Base-by-base conservation (phyloP, 1,140 invertebrate species). In the Ceratosolen solmsi region DNA sequence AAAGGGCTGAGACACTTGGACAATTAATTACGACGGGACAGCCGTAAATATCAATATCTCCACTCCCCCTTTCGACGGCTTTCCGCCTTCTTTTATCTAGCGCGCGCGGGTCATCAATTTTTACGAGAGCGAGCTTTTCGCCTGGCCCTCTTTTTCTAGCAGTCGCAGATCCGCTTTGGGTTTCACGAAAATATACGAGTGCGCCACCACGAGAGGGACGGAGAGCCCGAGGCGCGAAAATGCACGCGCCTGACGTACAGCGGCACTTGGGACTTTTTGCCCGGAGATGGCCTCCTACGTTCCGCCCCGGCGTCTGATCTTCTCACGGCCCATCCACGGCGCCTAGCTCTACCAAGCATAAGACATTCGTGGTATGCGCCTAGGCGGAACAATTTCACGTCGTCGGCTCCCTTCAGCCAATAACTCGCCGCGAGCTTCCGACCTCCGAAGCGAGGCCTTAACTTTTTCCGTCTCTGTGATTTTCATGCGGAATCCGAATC, bases 91-190 rank as follows among this genome's bases (percentile, higher is more conserved):
- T 5, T 46, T 63, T 20, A 25, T 8, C 25, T 41, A 3, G 1
- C 25, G n/a, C 5, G 11, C 27, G 22, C 49, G 58, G 49, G 75
- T 68, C 33, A 79, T 79, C 65, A 71, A 79, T 72, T 72, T 79
- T 79, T 79, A 79, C 68, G 77, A 79, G 3, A 25, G 46, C 49
- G 51, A 71, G 65, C 70, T 79, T 79, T 72, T 27, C n/a, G 9
- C n/a, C 38, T 2, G 33, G 17, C 76, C 38, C 30, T 25, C 15
- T 54, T 49, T 70, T 41, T 3, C 22, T 25, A n/a, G 20, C 17
- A 38, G 63, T 20, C 7, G 17, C 30, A 11, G 1, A 30, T 38
- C 15, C n/a, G n/a, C 56, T 60, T 27, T 13, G 25, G 25, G n/a
- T 17, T 72, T n/a, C 22, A 49, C 25, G 51, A 36, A 56, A 74